phyloP scores from a whole-genome alignment of 2,888 invertebrate genomes.

The Ennomos quercinarius region DNA sequence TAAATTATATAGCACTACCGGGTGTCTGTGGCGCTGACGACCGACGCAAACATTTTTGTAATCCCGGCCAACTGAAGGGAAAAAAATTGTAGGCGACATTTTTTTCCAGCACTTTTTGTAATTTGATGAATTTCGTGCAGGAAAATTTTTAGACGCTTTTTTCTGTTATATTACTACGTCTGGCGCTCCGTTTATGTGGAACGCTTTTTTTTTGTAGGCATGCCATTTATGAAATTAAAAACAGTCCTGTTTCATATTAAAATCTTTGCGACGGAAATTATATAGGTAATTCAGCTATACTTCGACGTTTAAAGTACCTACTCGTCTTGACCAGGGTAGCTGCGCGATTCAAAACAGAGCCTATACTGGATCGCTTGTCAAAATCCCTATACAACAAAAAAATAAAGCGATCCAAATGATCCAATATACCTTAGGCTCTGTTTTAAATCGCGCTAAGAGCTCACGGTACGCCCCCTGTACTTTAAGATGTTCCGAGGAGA shows the following conservation, averaged over 20 bases:
- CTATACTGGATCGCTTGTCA: too few species aligned
- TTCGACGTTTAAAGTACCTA: too few species aligned
- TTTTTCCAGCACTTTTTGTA: conserved; percentile 48
- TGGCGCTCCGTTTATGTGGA: conserved; percentile 15
- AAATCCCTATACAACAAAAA: too few species aligned
- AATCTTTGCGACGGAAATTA: too few species aligned
- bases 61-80: conserved; percentile 38
- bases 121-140: conserved; percentile 47
- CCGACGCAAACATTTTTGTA: conserved; percentile 25
- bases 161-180: conserved; percentile 27
- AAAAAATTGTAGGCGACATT: conserved; percentile 36
- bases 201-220: conserved; percentile 6
- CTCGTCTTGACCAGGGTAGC: too few species aligned
- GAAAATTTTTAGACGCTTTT: conserved; percentile 28
- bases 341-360: too few species aligned
- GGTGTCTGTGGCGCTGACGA: conserved; percentile 1
- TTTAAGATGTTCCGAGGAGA: too few species aligned
- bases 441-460: too few species aligned
- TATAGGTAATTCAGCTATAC: too few species aligned
- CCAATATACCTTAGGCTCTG: too few species aligned
- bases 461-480: too few species aligned
- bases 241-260: background rate
- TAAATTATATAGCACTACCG: conserved; percentile 3
- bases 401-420: too few species aligned
- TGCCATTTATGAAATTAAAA: conserved; percentile 29